These are phyloP conservation scores for Gerris lacustris DNA, from an alignment of 2,888 invertebrate species.

Conservation along the genomic window DNA sequence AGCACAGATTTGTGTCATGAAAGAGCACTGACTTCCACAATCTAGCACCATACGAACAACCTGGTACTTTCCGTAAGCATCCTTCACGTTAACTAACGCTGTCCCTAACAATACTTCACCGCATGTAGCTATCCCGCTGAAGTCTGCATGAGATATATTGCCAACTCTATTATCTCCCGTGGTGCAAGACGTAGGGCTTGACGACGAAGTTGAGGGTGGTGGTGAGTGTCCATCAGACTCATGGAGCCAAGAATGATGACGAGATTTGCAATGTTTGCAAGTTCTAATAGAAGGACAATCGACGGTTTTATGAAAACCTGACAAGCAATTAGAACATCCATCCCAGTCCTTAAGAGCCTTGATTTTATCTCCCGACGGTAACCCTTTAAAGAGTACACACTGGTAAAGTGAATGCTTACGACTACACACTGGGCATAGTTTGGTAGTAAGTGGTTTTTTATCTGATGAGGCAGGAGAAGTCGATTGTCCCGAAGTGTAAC, in stretches of 20 bases:
- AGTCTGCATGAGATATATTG: neutral
- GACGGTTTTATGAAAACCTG: slow-evolving; percentile 7
- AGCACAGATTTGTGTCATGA: slow-evolving; percentile 7
- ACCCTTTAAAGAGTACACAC: slow-evolving; percentile 4
- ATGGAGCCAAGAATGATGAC: slow-evolving; percentile 14
- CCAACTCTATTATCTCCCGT: neutral
- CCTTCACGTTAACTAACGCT: slow-evolving; percentile 11
- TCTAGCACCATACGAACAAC: slow-evolving; percentile 13
- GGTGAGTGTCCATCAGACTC: slow-evolving; percentile 4
- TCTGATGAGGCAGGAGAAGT: neutral
- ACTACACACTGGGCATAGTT: neutral
- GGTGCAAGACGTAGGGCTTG: neutral
- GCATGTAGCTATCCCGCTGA: neutral
- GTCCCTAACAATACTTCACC: slow-evolving; percentile 14
- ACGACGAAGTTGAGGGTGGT: neutral
- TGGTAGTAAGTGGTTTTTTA: neutral
- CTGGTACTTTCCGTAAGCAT: neutral
- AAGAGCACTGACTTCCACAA: neutral
- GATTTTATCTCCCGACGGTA: neutral
- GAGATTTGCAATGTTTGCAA: slow-evolving; percentile 10
- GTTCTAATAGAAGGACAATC: slow-evolving; percentile 11
- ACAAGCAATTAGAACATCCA: slow-evolving; percentile 14
- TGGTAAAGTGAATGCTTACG: slow-evolving; percentile 6
- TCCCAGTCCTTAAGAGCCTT: slow-evolving; percentile 10
- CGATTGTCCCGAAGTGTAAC: neutral